Evolutionary conservation across 2,797 vertebrate genomes (phyloP).

Genomic region (Poecilia gillii): DNA sequence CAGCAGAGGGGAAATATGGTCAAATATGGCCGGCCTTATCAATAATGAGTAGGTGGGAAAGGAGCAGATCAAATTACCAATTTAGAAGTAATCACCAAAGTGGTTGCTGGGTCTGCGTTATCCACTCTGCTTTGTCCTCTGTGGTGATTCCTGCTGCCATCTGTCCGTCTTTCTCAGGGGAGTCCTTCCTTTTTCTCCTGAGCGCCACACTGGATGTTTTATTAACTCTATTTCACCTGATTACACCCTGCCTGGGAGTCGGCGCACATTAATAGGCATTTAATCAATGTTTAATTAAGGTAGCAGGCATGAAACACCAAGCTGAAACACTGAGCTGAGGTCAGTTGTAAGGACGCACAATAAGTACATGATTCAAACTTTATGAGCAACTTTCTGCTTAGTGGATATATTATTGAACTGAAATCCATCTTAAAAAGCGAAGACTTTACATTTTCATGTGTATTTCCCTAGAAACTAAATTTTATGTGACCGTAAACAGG

Average conservation of each 20-base stretch:
- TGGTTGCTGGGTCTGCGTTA: conserved; percentile 67
- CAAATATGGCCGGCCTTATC: conserved; percentile 69
- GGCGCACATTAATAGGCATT: conserved; percentile 81
- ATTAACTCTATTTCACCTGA: conserved; percentile 83
- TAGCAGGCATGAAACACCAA: conserved; percentile 42
- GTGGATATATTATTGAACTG: neutral
- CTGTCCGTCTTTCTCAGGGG: conserved; percentile 73
- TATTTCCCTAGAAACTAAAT: neutral
- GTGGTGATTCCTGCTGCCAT: conserved; percentile 68
- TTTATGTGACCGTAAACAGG: no score
- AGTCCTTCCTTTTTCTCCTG: conserved; percentile 59
- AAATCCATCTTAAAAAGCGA: neutral
- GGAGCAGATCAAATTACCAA: conserved; percentile 81
- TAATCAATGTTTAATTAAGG: conserved; percentile 77
- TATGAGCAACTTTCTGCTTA: neutral
- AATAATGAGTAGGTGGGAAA: conserved; percentile 79
- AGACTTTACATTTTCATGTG: neutral
- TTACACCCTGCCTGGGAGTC: conserved; percentile 72
- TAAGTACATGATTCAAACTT: neutral
- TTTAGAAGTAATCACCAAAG: conserved; percentile 78
- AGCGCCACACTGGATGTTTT: conserved; percentile 71
- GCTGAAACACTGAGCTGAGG: conserved; percentile 44
- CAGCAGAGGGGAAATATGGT: conserved; percentile 47
- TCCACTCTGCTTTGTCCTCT: conserved; percentile 58
- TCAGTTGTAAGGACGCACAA: conserved; percentile 47